Evolutionary conservation across 2,797 vertebrate species (phyloP).

Genomic region (Aotus griseimembra): DNA sequence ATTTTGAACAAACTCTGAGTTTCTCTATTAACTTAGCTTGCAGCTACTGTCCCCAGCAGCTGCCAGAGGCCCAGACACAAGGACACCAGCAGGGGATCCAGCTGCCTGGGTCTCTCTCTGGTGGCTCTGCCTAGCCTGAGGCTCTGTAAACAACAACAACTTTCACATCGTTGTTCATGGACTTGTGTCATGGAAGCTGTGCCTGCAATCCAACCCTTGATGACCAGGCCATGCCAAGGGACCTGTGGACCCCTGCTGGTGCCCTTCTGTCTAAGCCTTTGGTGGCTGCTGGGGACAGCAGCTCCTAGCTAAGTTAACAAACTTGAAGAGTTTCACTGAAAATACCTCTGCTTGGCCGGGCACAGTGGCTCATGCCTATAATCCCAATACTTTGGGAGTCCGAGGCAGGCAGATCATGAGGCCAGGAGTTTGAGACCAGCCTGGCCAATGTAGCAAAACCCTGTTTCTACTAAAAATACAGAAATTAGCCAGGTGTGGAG

Average conservation of each 20-base stretch:
- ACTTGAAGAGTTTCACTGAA: not conserved
- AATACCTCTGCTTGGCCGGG: not conserved
- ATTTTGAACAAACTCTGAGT: not conserved
- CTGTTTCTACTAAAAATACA: not conserved
- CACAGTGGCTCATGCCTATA: not conserved
- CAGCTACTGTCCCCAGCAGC: not conserved
- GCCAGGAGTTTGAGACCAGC: not conserved
- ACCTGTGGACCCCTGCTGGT: not conserved
- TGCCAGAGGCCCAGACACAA: not conserved
- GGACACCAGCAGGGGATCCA: not conserved
- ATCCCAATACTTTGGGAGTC: not conserved
- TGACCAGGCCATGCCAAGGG: not conserved
- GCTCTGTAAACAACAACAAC: not conserved
- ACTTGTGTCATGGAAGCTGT: not conserved
- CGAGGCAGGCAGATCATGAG: not conserved
- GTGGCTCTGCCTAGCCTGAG: not conserved
- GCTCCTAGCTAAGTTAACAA: not conserved
- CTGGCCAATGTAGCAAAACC: not conserved
- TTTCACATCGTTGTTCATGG: not conserved
- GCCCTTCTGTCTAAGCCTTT: not conserved
- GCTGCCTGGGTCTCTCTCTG: not conserved
- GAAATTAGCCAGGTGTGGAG: accelerated
- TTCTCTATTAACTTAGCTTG: not conserved
- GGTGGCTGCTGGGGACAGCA: not conserved
- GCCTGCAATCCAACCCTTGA: not conserved